Conservation (phyloP, 2,797 vertebrate species). For the Pachyuromys duprasi region DNA sequence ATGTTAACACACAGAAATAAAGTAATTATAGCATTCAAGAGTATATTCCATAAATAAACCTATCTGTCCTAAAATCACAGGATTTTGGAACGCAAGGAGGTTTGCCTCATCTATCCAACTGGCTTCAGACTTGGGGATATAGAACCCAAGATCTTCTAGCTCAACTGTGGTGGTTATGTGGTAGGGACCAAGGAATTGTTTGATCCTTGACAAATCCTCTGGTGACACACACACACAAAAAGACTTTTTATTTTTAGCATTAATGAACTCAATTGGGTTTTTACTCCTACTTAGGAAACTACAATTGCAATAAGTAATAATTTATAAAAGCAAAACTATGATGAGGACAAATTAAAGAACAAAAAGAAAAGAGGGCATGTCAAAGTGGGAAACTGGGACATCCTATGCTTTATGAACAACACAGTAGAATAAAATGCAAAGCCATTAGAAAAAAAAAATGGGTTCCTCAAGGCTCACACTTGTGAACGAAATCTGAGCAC, state of each 20-base stretch:
- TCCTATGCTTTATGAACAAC: neutral
- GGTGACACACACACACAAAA: neutral
- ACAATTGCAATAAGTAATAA: neutral
- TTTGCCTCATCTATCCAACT: neutral
- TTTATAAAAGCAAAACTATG: neutral
- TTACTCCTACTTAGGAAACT: neutral
- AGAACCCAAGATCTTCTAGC: neutral
- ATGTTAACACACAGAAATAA: neutral
- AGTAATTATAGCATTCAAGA: neutral
- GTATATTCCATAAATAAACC: neutral
- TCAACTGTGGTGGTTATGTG: neutral
- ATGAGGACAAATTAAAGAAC: neutral
- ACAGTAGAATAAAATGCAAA: neutral
- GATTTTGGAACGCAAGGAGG: neutral
- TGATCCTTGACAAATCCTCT: too few relatives aligned
- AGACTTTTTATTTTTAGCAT: neutral
- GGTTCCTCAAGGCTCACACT: accelerated
- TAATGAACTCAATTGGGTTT: neutral
- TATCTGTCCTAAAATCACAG: neutral
- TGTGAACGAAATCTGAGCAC: neutral
- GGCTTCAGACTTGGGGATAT: neutral
- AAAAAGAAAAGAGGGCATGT: neutral
- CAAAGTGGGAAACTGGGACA: neutral
- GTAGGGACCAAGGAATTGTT: neutral
- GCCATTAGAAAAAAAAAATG: neutral